A percentile compares a stretch with the other conserved stretches of the same genome.
phyloP scores from a whole-genome alignment of 2,888 invertebrate genomes.

The Zhengitettix transpicula region DNA sequence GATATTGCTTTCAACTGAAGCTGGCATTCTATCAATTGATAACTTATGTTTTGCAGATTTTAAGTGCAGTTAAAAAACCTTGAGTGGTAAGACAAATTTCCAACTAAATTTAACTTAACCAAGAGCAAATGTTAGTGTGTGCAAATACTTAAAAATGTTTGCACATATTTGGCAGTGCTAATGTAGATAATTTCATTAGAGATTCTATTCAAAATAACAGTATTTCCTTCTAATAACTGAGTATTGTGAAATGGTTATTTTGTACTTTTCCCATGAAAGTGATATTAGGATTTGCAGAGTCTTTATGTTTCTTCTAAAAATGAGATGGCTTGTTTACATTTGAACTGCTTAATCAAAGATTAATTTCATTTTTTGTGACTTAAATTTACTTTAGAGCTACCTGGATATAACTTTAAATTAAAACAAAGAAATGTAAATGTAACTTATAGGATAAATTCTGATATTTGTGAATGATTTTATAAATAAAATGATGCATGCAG shows the following conservation, averaged over 20 bases:
- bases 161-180: not conserved
- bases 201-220: not conserved
- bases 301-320: not conserved
- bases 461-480: too few species aligned
- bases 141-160: not conserved
- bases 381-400: not conserved
- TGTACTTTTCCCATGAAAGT: not conserved
- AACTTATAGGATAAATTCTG: too few species aligned
- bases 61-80: too few species aligned
- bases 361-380: not conserved
- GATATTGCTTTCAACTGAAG: too few species aligned
- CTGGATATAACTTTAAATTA: too few species aligned
- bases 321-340: not conserved
- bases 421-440: too few species aligned
- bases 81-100: too few species aligned
- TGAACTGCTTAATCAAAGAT: not conserved
- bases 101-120: too few species aligned
- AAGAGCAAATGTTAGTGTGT: too few species aligned
- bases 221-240: not conserved
- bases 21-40: too few species aligned
- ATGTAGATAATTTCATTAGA: not conserved
- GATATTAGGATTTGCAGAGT: not conserved
- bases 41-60: too few species aligned
- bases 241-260: not conserved
- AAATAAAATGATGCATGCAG: not conserved